Evolutionary conservation across 2,113 vertebrate species (phyloP).

Genomic region (Oceanodroma tethys): DNA sequence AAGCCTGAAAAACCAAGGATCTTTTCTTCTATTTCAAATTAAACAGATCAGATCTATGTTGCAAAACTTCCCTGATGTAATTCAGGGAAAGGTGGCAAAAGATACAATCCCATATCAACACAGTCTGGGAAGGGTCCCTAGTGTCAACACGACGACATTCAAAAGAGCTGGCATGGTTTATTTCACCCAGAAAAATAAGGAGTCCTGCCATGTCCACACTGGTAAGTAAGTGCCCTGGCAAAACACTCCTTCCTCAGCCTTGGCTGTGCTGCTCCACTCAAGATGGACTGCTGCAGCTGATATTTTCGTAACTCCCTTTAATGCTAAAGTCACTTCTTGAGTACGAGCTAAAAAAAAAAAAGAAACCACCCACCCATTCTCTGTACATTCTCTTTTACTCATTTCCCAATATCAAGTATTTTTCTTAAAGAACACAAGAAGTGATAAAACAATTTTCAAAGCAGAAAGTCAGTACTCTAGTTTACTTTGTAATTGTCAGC

Average conservation of each 20-base stretch:
- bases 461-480: neutral
- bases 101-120: neutral
- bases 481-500: neutral
- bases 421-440: neutral
- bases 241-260: neutral
- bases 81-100: neutral
- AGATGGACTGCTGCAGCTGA: neutral
- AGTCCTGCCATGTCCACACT: neutral
- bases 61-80: neutral
- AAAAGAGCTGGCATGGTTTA: neutral
- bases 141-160: neutral
- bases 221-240: neutral
- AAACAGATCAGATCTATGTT: neutral
- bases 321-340: neutral
- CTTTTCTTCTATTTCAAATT: neutral
- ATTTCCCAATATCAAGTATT: neutral
- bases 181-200: neutral
- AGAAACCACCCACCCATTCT: neutral
- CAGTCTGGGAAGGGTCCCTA: neutral
- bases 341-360: neutral
- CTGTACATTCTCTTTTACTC: neutral
- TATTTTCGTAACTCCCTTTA: neutral
- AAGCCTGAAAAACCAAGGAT: neutral
- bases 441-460: neutral
- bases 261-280: neutral